These are phyloP conservation scores for Enteromius unitaeniatus DNA, from an alignment of 2,797 vertebrate species.

Conservation along the genomic window DNA sequence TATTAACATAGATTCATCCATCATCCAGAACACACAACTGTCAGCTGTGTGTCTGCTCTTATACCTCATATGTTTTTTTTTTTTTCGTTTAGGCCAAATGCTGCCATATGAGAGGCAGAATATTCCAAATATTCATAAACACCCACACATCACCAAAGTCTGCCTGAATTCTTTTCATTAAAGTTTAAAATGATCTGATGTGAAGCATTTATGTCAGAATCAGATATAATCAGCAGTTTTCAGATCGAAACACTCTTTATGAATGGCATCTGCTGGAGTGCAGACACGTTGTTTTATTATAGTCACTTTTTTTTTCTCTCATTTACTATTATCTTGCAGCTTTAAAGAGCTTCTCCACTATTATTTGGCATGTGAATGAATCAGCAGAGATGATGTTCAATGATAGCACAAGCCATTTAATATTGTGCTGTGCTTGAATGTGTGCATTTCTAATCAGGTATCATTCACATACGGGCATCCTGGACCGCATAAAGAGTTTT, in stretches of 20 bases:
- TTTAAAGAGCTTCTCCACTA: constrained; percentile 3
- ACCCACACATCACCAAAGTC: neutral
- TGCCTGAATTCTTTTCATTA: constrained; percentile 16
- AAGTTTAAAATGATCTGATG: constrained; percentile 5
- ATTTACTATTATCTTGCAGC: constrained; percentile 9
- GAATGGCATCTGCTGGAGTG: neutral
- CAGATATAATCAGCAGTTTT: constrained; percentile 34
- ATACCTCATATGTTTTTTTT: neutral
- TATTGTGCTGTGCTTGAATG: constrained; percentile 22
- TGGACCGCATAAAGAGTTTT: constrained; percentile 22
- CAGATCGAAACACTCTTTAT: constrained; percentile 37
- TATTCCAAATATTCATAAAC: constrained; percentile 24
- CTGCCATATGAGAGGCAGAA: constrained; percentile 15
- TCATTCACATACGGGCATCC: neutral
- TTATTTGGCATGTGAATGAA: constrained; percentile 18
- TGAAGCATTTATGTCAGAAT: constrained; percentile 21
- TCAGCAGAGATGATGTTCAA: constrained; percentile 15
- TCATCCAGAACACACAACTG: constrained; percentile 3
- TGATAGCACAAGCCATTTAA: neutral
- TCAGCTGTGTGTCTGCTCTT: constrained; percentile 16
- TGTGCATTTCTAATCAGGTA: constrained; percentile 33
- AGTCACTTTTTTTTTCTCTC: neutral
- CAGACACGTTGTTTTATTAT: constrained; percentile 9
- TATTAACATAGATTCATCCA: neutral
- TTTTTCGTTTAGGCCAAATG: constrained; percentile 5